A percentile compares a stretch with the other conserved stretches of the same genome.
These are phyloP conservation scores for Gymnoscopelus braueri DNA, from an alignment of 2,797 vertebrate genomes.

Conservation along the genomic window DNA sequence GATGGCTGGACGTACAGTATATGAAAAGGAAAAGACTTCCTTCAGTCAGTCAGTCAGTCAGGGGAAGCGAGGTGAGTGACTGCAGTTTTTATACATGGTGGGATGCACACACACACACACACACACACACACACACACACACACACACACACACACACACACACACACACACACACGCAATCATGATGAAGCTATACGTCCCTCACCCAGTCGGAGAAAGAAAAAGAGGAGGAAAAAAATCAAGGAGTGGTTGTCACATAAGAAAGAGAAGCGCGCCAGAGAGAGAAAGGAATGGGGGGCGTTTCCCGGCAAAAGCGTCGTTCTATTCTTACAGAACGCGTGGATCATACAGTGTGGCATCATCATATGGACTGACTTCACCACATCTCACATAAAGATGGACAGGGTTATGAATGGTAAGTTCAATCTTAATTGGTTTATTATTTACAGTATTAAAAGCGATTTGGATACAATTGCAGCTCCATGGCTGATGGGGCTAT, in stretches of 20 bases:
- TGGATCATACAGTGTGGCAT: conserved; percentile 59
- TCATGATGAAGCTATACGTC: conserved; percentile 43
- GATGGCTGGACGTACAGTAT: no score
- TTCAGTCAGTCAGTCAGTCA: no score
- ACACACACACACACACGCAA: background rate
- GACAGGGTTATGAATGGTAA: conserved; percentile 54
- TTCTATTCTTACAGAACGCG: conserved; percentile 63
- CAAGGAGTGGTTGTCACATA: conserved; percentile 76
- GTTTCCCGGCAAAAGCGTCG: conserved; percentile 67
- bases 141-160: conserved; percentile 17
- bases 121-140: conserved; percentile 27
- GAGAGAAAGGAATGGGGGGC: conserved; percentile 70
- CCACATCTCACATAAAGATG: conserved; percentile 45
- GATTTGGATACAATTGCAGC: conserved; percentile 31
- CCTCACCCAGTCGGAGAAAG: conserved; percentile 60
- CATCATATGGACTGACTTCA: conserved; percentile 53
- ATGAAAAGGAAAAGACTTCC: no score
- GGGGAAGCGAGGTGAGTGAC: no score
- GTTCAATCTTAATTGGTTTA: conserved; percentile 37
- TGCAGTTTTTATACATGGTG: conserved; percentile 30
- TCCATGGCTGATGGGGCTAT: no score
- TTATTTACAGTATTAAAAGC: conserved; percentile 17
- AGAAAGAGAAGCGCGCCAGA: conserved; percentile 57
- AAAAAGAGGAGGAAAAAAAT: conserved; percentile 41
- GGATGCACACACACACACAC: conserved; percentile 30